Percentiles rank a stretch among this genome's conserved stretches.
Conservation (phyloP, 64 coral and sea anemone species). For the Dendronephthya gigantea region DNA sequence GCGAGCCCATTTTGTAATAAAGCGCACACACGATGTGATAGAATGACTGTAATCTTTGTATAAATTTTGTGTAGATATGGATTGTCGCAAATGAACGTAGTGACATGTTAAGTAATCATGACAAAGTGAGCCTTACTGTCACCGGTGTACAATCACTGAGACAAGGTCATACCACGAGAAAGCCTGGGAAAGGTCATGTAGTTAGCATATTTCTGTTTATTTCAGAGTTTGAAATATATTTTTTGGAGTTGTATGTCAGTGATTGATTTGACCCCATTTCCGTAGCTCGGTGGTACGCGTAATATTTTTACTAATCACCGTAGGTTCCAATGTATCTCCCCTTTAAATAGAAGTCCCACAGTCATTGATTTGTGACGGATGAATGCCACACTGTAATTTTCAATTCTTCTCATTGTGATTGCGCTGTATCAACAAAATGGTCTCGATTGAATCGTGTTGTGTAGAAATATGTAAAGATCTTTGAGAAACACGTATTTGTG, state of each 20-base stretch:
- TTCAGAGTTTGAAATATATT: not conserved
- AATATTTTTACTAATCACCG: no score
- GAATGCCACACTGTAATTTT: not conserved
- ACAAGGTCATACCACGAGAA: not conserved
- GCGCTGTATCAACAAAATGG: not conserved
- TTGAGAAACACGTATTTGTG: not conserved
- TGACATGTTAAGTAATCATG: not conserved
- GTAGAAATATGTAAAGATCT: not conserved
- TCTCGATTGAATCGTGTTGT: not conserved
- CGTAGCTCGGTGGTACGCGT: not conserved
- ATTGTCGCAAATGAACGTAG: not conserved
- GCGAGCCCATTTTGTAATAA: not conserved
- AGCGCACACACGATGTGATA: not conserved
- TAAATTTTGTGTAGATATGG: not conserved
- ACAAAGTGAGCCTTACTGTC: not conserved
- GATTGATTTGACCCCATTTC: not conserved
- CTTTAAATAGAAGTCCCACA: no score
- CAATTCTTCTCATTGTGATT: not conserved
- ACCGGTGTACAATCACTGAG: not conserved
- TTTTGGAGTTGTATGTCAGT: not conserved
- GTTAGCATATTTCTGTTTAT: not conserved
- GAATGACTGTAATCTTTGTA: not conserved
- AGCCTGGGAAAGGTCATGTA: not conserved
- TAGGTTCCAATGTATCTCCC: no score
- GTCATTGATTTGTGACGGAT: no score